A percentile compares a stretch with the other conserved stretches of the same genome.
phyloP scores from a whole-genome alignment of 2,797 vertebrate species.

The Malurus leucopterus region DNA sequence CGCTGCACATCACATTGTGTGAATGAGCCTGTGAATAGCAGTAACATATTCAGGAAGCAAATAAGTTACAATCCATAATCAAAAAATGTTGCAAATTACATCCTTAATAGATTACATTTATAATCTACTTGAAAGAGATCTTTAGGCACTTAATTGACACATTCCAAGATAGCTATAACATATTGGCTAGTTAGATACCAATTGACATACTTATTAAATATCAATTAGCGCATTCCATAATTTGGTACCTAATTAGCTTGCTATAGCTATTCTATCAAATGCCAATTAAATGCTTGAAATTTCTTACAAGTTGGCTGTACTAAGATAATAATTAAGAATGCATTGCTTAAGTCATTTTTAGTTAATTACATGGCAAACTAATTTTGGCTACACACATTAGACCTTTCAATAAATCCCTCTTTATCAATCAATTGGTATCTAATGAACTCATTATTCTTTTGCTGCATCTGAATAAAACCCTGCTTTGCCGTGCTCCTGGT shows the following conservation, averaged over 20 bases:
- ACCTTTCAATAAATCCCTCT: constrained; percentile 63
- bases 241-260: constrained; percentile 79
- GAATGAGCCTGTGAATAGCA: constrained; percentile 13
- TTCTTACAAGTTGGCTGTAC: constrained; percentile 69
- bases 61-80: constrained; percentile 56
- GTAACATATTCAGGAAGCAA: constrained; percentile 34
- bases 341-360: constrained; percentile 69
- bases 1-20: neutral
- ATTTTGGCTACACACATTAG: constrained; percentile 68
- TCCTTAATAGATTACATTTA: constrained; percentile 64
- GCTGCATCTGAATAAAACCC: neutral
- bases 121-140: constrained; percentile 70
- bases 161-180: constrained; percentile 73
- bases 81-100: constrained; percentile 66
- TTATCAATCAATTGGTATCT: constrained; percentile 69
- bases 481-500: neutral
- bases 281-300: constrained; percentile 80
- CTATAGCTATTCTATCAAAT: constrained; percentile 77
- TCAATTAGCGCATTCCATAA: constrained; percentile 76
- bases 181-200: constrained; percentile 75
- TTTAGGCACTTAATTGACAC: constrained; percentile 74
- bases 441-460: constrained; percentile 62
- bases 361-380: constrained; percentile 74
- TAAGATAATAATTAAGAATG: constrained; percentile 73
- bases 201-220: constrained; percentile 81